Evolutionary conservation across 1,140 invertebrate genomes (phyloP), one percentile per base, ranked within the genome.

Genomic region (Drosophila tristis): DNA sequence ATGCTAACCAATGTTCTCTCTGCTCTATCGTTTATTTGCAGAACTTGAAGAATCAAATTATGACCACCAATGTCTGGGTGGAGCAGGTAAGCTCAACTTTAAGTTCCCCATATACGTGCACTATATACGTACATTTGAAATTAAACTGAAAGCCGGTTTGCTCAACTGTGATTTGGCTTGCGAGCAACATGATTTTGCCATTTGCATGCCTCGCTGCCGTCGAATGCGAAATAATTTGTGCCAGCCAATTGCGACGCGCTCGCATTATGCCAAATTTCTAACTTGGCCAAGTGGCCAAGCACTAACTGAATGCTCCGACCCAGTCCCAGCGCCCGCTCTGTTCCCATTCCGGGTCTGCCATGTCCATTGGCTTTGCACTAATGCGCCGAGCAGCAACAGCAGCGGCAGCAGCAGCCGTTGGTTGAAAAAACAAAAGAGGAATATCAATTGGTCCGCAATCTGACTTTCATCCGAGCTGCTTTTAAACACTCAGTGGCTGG

Each of bases 1-100:
- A 23, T n/a, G 45, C 50, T 86, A 68, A 84, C 48, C 47, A 63
- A 57, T 73, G 66, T 71, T 60, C 68, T 55, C 58, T 54, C 60
- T 77, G 13, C 55, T 58, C 48, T 67, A 9, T 35, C 15, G 7
- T 82, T 92, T 93, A 93, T 91, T 95, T 97, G 80, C 95, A 98
- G 97, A 98, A 98, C 94, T 94, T 98, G 93, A 98, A 97, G 93
- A 98, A 97, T 94, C 98, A 98, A 95, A 98, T 98, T 90, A 98
- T 98, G 97, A 98, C 97, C 87, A 98, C 97, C 86, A 98, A 98
- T 93, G 96, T 98, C 73, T 98, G 98, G 98, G 96, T 98, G 78
- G 97, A 98, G 93, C 98, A 98, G 95, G 97, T 98, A 93, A 96
- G 94, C 92, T 74, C 47, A 23, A 35, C 9, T 16, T 15, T 11